Evolutionary conservation across 2,113 vertebrate species (phyloP).

Genomic region (Tylochromis polylepis): DNA sequence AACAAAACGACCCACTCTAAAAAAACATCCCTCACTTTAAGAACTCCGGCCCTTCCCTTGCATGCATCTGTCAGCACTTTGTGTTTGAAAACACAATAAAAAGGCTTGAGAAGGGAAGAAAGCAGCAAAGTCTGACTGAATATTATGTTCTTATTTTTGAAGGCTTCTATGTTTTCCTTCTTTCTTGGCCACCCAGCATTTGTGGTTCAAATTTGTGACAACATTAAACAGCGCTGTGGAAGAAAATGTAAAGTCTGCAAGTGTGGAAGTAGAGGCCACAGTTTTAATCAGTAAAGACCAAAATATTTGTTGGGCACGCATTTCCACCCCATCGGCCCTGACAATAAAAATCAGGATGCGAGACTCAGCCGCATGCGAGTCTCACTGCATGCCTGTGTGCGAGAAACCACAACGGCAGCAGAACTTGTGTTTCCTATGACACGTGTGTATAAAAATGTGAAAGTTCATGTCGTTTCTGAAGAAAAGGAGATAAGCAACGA

Average conservation of each 20-base stretch:
- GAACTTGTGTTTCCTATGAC: neutral
- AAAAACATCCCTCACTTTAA: neutral
- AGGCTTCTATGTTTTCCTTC: neutral
- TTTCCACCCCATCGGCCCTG: neutral
- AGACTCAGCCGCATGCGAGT: conserved; percentile 14
- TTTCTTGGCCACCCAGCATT: neutral
- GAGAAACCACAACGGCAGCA: neutral
- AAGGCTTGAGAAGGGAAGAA: neutral
- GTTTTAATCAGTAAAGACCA: neutral
- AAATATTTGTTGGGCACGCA: neutral
- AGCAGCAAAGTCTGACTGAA: neutral
- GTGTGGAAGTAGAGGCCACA: neutral
- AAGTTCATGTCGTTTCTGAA: neutral
- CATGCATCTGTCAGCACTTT: neutral
- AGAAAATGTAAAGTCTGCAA: neutral
- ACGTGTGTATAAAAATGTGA: neutral
- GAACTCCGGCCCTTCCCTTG: neutral
- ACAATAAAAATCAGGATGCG: conserved; percentile 5
- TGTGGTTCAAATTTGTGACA: neutral
- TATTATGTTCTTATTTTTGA: neutral
- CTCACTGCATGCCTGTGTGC: neutral
- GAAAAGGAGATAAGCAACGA: neutral
- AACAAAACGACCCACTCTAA: neutral
- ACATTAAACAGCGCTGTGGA: neutral
- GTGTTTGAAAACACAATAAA: neutral